Evolutionary conservation across 2,888 invertebrate genomes (phyloP), one percentile per base, ranked within the genome.

Genomic region (Cotesia congregata): DNA sequence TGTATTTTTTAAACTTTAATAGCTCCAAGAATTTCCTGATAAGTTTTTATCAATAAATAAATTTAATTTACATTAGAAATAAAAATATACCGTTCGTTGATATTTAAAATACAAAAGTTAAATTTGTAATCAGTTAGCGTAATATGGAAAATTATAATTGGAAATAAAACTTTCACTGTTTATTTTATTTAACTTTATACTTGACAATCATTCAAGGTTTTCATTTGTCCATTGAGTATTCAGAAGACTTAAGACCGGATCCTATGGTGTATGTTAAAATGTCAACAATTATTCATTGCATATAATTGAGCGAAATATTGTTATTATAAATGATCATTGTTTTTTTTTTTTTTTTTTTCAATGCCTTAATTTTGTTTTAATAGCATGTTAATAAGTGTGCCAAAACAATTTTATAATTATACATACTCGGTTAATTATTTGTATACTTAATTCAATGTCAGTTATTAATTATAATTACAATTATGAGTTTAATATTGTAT

Each of bases 231-330:
- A 59, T 73, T 73, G 69, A 73, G 69, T 67, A 74, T 74, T 67
- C 67, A 60, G 41, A 67, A 30, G 72, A 77, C 67, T 60, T 17
- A 17, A 60, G 67, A 71, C 74, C 41, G 74, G 70, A 77, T 74
- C 60, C 60, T 62, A 70, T 74, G 71, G 9, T 59, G 77, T 77
- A 74, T 77, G 70, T 77, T 74, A 77, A 77, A 70, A 77, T 77
- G 70, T 77, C 74, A 77, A 77, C 71, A 77, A 77, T 74, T 74
- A 74, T 74, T 74, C 59, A 77, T 77, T 74, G 71, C 70, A 74
- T 65, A 39, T 67, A 65, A 77, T 70, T 70, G 41, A 65, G 64
- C 61, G 65, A 70, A 65, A 38, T 7, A 67, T 59, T 67, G 59
- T 73, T 59, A 1, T 50, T 50, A 50, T 50, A 9, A 41, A 30